phyloP scores from a whole-genome alignment of 1,140 invertebrate genomes.

The Meloidogyne hapla region DNA sequence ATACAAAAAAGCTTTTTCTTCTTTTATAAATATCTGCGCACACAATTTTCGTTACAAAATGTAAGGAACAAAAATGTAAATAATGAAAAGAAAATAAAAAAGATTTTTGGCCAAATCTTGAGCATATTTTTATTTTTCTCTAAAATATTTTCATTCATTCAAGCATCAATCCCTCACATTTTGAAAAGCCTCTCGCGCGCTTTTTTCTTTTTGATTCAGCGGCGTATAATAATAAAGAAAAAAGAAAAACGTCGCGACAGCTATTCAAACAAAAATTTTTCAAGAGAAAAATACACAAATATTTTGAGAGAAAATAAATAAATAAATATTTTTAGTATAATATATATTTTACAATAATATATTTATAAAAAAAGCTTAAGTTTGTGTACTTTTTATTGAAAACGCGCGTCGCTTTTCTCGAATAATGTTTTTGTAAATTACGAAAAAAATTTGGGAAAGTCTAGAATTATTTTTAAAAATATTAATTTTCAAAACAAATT shows the following conservation, averaged over 20 bases:
- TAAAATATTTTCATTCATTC: not conserved
- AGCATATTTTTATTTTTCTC: not conserved
- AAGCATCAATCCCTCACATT: not conserved
- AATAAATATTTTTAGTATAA: too few species aligned
- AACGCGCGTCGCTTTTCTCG: too few species aligned
- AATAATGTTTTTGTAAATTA: too few species aligned
- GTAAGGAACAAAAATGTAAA: not conserved
- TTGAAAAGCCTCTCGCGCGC: not conserved
- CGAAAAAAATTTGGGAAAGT: too few species aligned
- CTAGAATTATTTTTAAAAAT: too few species aligned
- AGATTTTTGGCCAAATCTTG: not conserved
- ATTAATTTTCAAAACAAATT: too few species aligned
- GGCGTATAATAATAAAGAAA: not conserved
- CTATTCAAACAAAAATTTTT: not conserved
- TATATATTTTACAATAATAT: too few species aligned
- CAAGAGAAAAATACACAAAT: not conserved
- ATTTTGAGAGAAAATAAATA: too few species aligned
- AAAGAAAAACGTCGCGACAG: not conserved
- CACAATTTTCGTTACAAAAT: not conserved
- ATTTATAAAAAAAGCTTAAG: too few species aligned
- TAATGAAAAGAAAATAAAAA: not conserved
- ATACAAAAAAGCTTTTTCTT: not conserved
- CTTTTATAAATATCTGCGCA: not conserved
- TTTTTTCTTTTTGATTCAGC: not conserved
- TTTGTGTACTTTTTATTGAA: too few species aligned